Percentiles rank a stretch among this genome's conserved stretches.
phyloP scores from a whole-genome alignment of 1,140 invertebrate species.

The Mesaphorura yosii region DNA sequence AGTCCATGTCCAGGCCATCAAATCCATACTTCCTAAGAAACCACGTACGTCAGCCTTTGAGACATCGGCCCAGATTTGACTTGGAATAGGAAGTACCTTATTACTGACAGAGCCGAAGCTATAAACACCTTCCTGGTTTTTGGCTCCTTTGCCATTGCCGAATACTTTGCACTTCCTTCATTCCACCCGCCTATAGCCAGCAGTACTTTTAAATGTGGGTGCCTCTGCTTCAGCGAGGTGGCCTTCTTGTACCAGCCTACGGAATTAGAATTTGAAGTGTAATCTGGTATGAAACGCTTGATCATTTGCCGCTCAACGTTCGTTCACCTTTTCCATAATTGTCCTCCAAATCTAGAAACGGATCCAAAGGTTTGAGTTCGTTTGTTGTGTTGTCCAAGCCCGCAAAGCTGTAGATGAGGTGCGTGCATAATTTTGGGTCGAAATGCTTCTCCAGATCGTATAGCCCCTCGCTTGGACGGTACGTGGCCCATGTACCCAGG shows the following conservation, averaged over 20 bases:
- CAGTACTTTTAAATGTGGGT: slow-evolving; percentile 62
- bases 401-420: slow-evolving; percentile 77
- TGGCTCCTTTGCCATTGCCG: slow-evolving; percentile 51
- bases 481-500: slow-evolving; percentile 62
- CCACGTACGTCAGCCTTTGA: no score
- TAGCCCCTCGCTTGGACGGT: slow-evolving; percentile 48
- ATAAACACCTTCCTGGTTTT: slow-evolving; percentile 50
- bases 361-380: slow-evolving; percentile 55
- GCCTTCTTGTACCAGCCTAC: slow-evolving; percentile 54
- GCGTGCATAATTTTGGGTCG: slow-evolving; percentile 67
- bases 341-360: slow-evolving; percentile 59
- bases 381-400: slow-evolving; percentile 53
- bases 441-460: slow-evolving; percentile 41
- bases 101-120: slow-evolving; percentile 47
- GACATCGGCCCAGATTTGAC: slow-evolving; percentile 1
- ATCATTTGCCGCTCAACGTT: no score
- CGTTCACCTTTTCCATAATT: slow-evolving; percentile 45
- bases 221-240: slow-evolving; percentile 50
- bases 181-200: slow-evolving; percentile 81
- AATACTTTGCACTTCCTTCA: slow-evolving; percentile 69
- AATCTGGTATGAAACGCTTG: neutral
- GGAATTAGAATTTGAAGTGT: slow-evolving; percentile 7
- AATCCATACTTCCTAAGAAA: slow-evolving; percentile 55
- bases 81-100: slow-evolving; percentile 45
- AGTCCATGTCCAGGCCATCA: slow-evolving; percentile 64